These are phyloP conservation scores for Volucella inanis DNA, from an alignment of 2,888 invertebrate genomes.

Conservation along the genomic window DNA sequence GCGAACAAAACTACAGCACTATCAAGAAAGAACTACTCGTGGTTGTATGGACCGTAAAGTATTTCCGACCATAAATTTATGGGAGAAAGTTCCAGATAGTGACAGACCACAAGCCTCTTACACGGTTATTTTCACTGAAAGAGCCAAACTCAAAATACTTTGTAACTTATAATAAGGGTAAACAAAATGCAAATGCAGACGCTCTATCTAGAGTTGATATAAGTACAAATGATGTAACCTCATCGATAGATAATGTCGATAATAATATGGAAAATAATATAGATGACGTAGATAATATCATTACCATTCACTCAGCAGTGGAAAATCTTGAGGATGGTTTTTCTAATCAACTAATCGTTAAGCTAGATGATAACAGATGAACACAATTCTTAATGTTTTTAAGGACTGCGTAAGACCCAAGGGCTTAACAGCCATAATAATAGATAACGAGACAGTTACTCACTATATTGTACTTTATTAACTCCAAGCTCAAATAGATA, in stretches of 20 bases:
- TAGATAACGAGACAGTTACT: conserved; percentile 70
- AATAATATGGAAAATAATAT: conserved; percentile 8
- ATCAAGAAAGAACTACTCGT: conserved; percentile 79
- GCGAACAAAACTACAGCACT: conserved; percentile 75
- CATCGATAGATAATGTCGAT: not conserved
- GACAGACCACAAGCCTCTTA: too few relatives aligned
- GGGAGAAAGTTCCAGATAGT: too few relatives aligned
- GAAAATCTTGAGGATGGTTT: conserved; percentile 66
- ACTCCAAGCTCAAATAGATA: conserved; percentile 15
- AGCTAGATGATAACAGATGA: not conserved
- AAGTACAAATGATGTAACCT: not conserved
- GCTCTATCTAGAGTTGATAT: conserved; percentile 41
- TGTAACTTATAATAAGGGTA: conserved; percentile 24
- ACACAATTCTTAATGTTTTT: conserved; percentile 54
- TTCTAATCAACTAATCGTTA: conserved; percentile 61
- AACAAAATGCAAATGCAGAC: conserved; percentile 59
- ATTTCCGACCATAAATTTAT: conserved; percentile 79
- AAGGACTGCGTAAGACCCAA: conserved; percentile 49
- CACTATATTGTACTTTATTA: not conserved
- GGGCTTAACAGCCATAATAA: conserved; percentile 65
- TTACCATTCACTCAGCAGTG: conserved; percentile 28
- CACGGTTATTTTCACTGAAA: conserved; percentile 75
- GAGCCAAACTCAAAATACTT: conserved; percentile 79
- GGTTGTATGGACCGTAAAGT: conserved; percentile 77
- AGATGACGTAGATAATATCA: conserved; percentile 15